Base-by-base conservation (phyloP, 2,113 vertebrate species). In the Gavialis gangeticus region DNA sequence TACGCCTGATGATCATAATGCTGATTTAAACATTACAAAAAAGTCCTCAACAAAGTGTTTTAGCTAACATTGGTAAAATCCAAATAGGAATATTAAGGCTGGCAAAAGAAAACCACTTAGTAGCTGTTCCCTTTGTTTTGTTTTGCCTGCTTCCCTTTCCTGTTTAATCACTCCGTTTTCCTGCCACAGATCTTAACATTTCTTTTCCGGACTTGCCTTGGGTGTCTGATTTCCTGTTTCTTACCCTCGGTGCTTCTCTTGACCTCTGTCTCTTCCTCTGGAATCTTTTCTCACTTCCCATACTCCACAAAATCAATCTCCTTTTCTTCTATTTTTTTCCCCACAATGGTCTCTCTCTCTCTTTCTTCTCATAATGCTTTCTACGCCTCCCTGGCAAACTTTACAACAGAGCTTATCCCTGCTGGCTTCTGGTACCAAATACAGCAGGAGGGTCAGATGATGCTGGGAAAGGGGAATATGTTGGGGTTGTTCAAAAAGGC, bases 71-170 rank as follows among this genome's bases (percentile, higher is more conserved):
- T 78, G 89, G 57, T 14, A 1, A 58, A 89, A 88, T n/a, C 3
- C 1, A 62, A 87, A 73, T 12, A 18, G 25, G 24, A 63, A 34
- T 63, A 55, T 80, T 81, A 46, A 46, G 46, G 46, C 46, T 46
- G 46, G 8, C 46, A 46, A 46, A 46, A 46, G 46, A 46, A 46
- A 46, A 46, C 46, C 9, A 46, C 46, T 22, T 82, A 34, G n/a
- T 57, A n/a, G 12, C 82, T 96, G 94, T 71, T 80, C 64, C 78
- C 90, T 93, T 69, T 66, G 30, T 58, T 97, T 92, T 95, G 81
- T 96, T 91, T 85, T 6, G 4, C 30, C 16, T n/a, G 17, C 12
- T 13, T 22, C 30, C 62, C 77, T 95, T 92, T 94, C 3, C 4
- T 86, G 57, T 93, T 85, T 85, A 94, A 94, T 79, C 81, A 69